Percentiles rank a stretch among this genome's conserved stretches.
These are phyloP conservation scores for Mus spretus DNA, from an alignment of 2,797 vertebrate genomes.

Conservation along the genomic window DNA sequence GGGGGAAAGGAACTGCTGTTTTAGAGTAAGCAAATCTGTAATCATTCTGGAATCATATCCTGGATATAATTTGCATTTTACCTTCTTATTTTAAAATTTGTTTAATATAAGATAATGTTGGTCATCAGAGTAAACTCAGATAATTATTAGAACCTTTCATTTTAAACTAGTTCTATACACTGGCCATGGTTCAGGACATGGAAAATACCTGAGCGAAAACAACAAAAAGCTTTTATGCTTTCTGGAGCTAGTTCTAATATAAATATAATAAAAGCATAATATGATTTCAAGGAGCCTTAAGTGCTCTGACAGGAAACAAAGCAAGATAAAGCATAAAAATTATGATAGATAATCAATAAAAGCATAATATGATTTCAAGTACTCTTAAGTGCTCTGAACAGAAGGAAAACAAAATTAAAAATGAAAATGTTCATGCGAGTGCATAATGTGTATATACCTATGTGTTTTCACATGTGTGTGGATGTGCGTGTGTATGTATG, in stretches of 20 bases:
- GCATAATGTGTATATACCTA: not conserved
- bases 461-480: not conserved
- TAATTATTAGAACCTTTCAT: not conserved
- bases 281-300: constrained; percentile 50
- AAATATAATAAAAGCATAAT: constrained; percentile 45
- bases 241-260: constrained; percentile 23
- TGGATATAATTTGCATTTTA: constrained; percentile 17
- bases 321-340: constrained; percentile 40
- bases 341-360: constrained; percentile 31
- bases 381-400: constrained; percentile 13
- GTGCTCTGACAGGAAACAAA: constrained; percentile 57
- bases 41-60: constrained; percentile 60
- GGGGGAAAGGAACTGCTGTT: constrained; percentile 44
- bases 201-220: not conserved
- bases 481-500: rapidly evolving
- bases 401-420: constrained; percentile 35
- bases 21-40: constrained; percentile 39
- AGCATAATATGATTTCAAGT: constrained; percentile 51
- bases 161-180: not conserved
- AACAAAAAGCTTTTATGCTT: constrained; percentile 45
- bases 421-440: not conserved
- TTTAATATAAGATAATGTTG: constrained; percentile 18
- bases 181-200: not conserved
- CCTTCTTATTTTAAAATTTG: constrained; percentile 44
- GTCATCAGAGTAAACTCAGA: constrained; percentile 30